phyloP scores from a whole-genome alignment of 30 jellyfish, hydroid and myxozoan species.

The Nemopilema nomurai region DNA sequence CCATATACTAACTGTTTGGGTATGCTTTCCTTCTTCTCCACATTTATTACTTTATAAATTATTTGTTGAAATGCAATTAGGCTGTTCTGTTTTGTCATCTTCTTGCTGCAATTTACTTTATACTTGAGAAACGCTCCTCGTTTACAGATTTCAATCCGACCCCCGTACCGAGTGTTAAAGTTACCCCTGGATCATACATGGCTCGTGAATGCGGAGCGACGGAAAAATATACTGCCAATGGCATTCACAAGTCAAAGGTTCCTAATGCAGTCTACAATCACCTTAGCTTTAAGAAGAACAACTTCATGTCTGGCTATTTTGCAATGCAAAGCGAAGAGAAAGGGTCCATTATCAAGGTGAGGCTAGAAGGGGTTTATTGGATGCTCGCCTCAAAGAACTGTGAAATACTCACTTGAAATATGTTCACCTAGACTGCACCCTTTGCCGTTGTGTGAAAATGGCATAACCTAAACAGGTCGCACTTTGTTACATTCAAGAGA shows the following conservation, averaged over 20 bases:
- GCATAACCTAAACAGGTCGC: too few relatives aligned
- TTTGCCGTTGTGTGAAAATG: too few relatives aligned
- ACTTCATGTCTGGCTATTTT: constrained; percentile 87
- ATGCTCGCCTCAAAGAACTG: background rate
- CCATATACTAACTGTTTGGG: constrained; percentile 81
- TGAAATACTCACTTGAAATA: background rate
- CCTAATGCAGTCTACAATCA: constrained; percentile 82
- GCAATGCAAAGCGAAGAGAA: constrained; percentile 82
- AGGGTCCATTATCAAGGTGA: constrained; percentile 82
- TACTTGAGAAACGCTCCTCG: constrained; percentile 2
- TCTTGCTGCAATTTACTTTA: background rate
- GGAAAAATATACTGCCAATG: constrained; percentile 65
- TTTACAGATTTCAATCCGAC: constrained; percentile 69
- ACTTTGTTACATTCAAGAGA: too few relatives aligned
- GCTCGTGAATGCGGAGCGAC: constrained; percentile 97
- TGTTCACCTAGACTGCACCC: too few relatives aligned
- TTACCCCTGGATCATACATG: constrained; percentile 74
- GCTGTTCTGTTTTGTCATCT: too few relatives aligned
- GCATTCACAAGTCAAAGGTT: constrained; percentile 47
- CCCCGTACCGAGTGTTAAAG: constrained; percentile 76
- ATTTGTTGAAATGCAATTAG: too few relatives aligned
- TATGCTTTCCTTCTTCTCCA: constrained; percentile 1
- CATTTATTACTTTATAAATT: too few relatives aligned
- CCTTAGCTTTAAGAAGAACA: constrained; percentile 52
- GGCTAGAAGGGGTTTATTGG: background rate